Percentiles rank a stretch among this genome's conserved stretches.
Evolutionary conservation across 1,140 invertebrate species (phyloP).

Genomic region (Drosophila saltans): DNA sequence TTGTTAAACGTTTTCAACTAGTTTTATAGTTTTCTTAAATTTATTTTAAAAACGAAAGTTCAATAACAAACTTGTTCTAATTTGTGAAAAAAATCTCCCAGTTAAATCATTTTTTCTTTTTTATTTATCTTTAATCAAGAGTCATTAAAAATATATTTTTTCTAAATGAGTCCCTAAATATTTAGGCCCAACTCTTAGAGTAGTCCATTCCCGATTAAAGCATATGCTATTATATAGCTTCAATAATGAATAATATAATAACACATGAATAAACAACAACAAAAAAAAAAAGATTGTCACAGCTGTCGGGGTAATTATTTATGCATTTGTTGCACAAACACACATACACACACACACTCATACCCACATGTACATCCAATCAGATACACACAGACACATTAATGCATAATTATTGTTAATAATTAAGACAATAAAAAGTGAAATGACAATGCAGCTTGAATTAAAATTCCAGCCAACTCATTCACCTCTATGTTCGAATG

Average conservation of each 20-base stretch:
- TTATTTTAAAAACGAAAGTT: too few species aligned
- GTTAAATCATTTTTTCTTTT: too few species aligned
- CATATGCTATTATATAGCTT: constrained; percentile 1
- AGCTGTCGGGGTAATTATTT: constrained; percentile 37
- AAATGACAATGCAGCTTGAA: constrained; percentile 40
- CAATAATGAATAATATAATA: constrained; percentile 8
- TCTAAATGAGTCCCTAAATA: not conserved
- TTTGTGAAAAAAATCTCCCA: too few species aligned
- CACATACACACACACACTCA: not conserved
- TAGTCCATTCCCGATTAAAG: not conserved
- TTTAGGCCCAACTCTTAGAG: not conserved
- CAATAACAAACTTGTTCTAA: too few species aligned
- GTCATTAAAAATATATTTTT: too few species aligned
- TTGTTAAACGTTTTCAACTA: too few species aligned
- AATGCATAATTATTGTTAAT: constrained; percentile 59
- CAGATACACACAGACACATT: constrained; percentile 23
- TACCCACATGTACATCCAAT: too few species aligned
- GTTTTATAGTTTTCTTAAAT: too few species aligned
- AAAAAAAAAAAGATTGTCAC: constrained; percentile 2
- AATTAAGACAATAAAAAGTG: constrained; percentile 45
- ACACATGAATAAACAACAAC: not conserved
- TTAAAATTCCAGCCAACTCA: constrained; percentile 23
- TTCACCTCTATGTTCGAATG: constrained; percentile 9
- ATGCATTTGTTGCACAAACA: constrained; percentile 38
- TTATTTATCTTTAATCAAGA: too few species aligned